Base-by-base conservation (phyloP, 2,888 invertebrate species). In the Temnothorax unifasciatus region DNA sequence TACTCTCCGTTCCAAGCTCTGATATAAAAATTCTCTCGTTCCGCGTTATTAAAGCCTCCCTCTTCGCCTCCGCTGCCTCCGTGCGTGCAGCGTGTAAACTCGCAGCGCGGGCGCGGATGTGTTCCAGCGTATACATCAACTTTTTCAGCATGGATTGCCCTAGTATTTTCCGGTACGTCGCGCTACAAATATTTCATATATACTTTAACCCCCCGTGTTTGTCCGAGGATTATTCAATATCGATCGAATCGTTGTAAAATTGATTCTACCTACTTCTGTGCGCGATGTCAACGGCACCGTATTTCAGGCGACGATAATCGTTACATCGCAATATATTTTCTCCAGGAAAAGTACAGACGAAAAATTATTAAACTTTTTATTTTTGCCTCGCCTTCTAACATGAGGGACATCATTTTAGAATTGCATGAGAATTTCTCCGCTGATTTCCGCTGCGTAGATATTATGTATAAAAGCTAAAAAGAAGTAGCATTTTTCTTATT, bases 1-100 rank as follows among this genome's bases (percentile, higher is more conserved):
- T 59, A 44, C 77, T 68, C 68, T 41, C 13, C 41, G 52, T 81
- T 73, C 25, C 38, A 47, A 11, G 38, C 73, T 77, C 41, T 61
- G 59, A 71, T 81, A 81, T 81, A 81, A 81, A 71, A 81, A 73
- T 81, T 81, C 79, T 81, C 57, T 11, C 38, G 79, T 69, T 79
- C 79, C n/a, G 59, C 59, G 59, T 81, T 81, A 79, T 79, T 79
- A 79, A 79, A 79, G 73, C 71, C 64, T 41, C 25, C 34, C 21
- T 13, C 34, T 15, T 5, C 11, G 15, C 50, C 38, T 29, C 29
- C 25, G 50, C 64, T 25, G 63, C 64, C 34, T 15, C 57, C 13
- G 82, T 44, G 63, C 68, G 68, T 57, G 59, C 47, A 38, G 54
- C 59, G 79, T 59, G 79, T 71, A 81, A 81, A 81, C 79, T 81